These are phyloP conservation scores for Styela clava DNA, from an alignment of 23 tunicate genomes.

Conservation along the genomic window DNA sequence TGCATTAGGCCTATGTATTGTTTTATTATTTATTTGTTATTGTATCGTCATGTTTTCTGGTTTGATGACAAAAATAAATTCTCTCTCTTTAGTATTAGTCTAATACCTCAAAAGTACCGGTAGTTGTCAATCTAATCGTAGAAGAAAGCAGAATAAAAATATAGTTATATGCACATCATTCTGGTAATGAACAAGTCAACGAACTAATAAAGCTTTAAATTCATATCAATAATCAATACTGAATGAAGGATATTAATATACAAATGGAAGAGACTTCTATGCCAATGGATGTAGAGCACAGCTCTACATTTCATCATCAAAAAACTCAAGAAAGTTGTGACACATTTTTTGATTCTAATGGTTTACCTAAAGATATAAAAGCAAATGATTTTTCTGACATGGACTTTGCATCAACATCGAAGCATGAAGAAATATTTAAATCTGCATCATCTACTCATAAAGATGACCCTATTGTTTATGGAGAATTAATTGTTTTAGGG, in stretches of 20 bases:
- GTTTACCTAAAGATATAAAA: neutral
- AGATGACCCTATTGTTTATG: constrained; percentile 35
- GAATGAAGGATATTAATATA: neutral
- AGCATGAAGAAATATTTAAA: neutral
- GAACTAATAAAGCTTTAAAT: too few relatives aligned
- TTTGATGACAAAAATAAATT: too few relatives aligned
- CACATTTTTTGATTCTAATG: neutral
- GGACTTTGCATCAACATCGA: neutral
- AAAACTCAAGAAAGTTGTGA: neutral
- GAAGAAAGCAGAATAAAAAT: too few relatives aligned
- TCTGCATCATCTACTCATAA: neutral
- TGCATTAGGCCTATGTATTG: too few relatives aligned
- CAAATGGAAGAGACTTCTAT: neutral
- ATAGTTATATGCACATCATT: too few relatives aligned
- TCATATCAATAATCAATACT: neutral
- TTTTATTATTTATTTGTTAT: too few relatives aligned
- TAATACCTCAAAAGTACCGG: too few relatives aligned
- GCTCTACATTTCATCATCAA: neutral
- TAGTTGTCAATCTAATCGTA: too few relatives aligned
- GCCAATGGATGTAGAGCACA: neutral
- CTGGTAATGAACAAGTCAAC: too few relatives aligned
- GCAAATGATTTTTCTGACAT: neutral
- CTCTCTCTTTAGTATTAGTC: too few relatives aligned
- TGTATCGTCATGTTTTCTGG: too few relatives aligned
- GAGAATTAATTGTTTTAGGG: constrained; percentile 63